Conservation (phyloP, 1,140 invertebrate genomes). For the Saxidomus purpurata region DNA sequence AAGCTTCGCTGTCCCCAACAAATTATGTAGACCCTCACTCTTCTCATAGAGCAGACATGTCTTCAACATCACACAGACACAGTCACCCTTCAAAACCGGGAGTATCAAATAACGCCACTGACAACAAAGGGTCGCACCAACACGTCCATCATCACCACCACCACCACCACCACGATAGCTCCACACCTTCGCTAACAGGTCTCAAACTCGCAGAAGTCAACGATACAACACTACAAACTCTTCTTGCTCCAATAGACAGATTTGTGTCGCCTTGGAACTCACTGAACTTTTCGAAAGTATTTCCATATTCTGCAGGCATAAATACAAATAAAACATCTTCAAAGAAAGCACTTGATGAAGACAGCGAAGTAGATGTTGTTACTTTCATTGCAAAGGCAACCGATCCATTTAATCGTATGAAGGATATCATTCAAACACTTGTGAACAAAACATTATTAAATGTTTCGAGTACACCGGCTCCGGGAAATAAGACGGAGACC, state of each 20-base stretch:
- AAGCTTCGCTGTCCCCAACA: background rate
- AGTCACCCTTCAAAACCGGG: background rate
- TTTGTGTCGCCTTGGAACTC: slow-evolving; percentile 48
- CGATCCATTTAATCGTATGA: slow-evolving; percentile 43
- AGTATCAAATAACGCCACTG: background rate
- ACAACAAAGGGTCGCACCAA: background rate
- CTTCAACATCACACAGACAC: background rate
- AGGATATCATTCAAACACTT: slow-evolving; percentile 4
- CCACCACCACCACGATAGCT: background rate
- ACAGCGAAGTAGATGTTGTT: slow-evolving; percentile 38
- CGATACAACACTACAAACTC: slow-evolving; percentile 9
- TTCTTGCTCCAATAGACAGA: background rate
- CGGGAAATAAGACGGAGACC: background rate
- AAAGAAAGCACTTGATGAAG: background rate
- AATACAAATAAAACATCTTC: background rate
- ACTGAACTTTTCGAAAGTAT: slow-evolving; percentile 41
- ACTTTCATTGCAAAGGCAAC: slow-evolving; percentile 45
- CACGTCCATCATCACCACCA: background rate
- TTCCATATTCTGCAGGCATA: background rate
- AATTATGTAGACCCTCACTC: background rate
- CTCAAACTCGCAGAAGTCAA: background rate
- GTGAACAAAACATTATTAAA: background rate
- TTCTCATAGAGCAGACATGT: background rate
- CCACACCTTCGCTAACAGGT: background rate
- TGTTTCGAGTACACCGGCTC: background rate